phyloP scores from a whole-genome alignment of 2,888 invertebrate species.

The Pseudococcus jackbeardsleyi region DNA sequence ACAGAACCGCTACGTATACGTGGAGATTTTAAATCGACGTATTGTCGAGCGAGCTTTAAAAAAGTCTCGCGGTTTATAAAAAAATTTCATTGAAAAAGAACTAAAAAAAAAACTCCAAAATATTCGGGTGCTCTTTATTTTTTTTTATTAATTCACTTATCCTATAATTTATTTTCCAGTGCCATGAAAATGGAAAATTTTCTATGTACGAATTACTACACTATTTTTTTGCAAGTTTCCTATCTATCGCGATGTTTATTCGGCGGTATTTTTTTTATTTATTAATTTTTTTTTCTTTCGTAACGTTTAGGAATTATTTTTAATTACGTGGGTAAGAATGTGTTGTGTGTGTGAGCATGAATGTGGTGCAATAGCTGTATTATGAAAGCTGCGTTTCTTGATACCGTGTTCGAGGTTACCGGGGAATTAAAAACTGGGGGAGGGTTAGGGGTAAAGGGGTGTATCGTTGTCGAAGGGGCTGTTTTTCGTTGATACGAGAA shows the following conservation, averaged over 20 bases:
- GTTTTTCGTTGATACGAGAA: conserved; percentile 48
- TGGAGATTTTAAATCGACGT: conserved; percentile 61
- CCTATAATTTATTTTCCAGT: conserved; percentile 59
- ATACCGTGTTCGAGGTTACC: conserved; percentile 50
- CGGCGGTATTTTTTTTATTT: conserved; percentile 6
- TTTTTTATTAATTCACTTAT: conserved; percentile 21
- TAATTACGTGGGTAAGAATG: conserved; percentile 6
- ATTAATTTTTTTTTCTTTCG: conserved; percentile 18
- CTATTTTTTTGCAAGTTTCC: conserved; percentile 45
- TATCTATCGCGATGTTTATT: conserved; percentile 19
- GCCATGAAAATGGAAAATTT: conserved; percentile 51
- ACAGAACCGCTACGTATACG: conserved; percentile 59
- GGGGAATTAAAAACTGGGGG: neutral
- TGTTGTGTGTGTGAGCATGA: neutral
- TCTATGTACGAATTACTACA: neutral
- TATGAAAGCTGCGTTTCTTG: conserved; percentile 35
- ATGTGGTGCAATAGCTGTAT: conserved; percentile 1
- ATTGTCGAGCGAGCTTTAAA: conserved; percentile 26
- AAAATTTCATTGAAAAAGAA: neutral
- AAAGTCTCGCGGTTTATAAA: neutral
- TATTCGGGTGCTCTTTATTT: conserved; percentile 42
- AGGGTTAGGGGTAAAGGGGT: neutral
- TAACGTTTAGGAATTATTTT: neutral
- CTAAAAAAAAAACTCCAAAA: conserved; percentile 3
- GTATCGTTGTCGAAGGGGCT: neutral